Base-by-base conservation (phyloP, 1,140 invertebrate species). In the Onthophagus taurus region DNA sequence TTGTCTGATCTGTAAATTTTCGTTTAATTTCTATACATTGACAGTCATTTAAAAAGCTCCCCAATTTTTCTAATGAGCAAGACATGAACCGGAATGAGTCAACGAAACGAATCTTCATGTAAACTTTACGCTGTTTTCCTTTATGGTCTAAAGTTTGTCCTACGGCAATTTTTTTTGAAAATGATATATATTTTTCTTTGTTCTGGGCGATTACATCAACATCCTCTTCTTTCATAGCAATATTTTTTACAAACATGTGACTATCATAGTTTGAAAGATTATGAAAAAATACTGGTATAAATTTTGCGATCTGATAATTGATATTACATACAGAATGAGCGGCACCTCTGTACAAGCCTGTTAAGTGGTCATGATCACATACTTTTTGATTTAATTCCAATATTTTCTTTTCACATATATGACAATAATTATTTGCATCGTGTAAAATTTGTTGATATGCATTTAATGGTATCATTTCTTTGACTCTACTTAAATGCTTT, bases 241-340 rank as follows among this genome's bases (percentile, higher is more conserved):
- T 24, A 13, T 46, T 48, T 50, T 59, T 50, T 7, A 67, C 58
- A 33, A 67, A 51, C 1, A 65, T 42, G 48, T 66, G 64, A 21
- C 47, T 20, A 50, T 69, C 59, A 54, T 65, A 69, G 1, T 52
- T 55, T 13, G 30, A 36, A 8, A 68, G 47, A 54, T 67, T 68
- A 49, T 69, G 66, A 41, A 69, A 63, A 42, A 65, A 46, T 17
- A 68, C 48, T 7, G 65, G 61, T 35, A 64, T 33, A 34, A 54
- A 48, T 18, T 51, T 46, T 20, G 50, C 34, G 14, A 50, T 29
- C 53, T 55, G 45, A 47, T 50, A 59, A 26, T 59, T 51, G 43
- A 63, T 48, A 53, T 65, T 63, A 50, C 59, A 63, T 16, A 14
- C 18, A 8, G 19, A 42, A 47, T 63, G 57, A 23, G 60, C 58